These are phyloP conservation scores for Pipistrellus nathusii DNA, from an alignment of 2,797 vertebrate species.

Conservation along the genomic window DNA sequence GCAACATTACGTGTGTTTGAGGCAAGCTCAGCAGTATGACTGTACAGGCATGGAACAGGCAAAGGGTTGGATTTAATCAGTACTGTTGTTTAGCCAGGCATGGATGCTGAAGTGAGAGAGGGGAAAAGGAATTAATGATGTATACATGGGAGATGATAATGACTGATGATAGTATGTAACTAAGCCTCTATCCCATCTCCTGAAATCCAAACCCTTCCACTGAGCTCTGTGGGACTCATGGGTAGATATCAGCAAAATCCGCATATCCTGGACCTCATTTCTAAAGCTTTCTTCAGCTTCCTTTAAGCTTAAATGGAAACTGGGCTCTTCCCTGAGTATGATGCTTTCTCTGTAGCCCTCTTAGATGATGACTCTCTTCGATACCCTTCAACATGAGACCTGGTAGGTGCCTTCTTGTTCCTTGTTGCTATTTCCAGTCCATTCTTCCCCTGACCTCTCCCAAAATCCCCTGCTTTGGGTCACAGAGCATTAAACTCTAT, in stretches of 20 bases:
- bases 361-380: neutral
- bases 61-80: slow-evolving; percentile 32
- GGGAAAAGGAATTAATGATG: neutral
- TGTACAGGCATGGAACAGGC: neutral
- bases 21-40: neutral
- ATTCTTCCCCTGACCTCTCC: neutral
- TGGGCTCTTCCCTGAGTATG: neutral
- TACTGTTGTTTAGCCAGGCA: neutral
- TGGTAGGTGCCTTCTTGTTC: neutral
- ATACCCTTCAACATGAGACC: neutral
- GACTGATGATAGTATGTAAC: neutral
- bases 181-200: neutral
- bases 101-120: slow-evolving; percentile 17
- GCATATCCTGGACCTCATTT: neutral
- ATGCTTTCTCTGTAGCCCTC: slow-evolving; percentile 17
- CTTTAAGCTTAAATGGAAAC: slow-evolving; percentile 39
- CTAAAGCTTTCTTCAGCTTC: slow-evolving; percentile 26
- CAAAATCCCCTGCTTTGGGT: slow-evolving; percentile 18
- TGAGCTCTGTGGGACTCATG: neutral
- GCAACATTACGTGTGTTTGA: neutral
- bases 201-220: slow-evolving; percentile 19
- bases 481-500: neutral
- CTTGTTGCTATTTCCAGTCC: neutral
- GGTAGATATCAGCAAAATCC: neutral
- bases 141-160: neutral